Evolutionary conservation across 2,113 vertebrate genomes (phyloP).

Genomic region (Deroptyus accipitrinus): DNA sequence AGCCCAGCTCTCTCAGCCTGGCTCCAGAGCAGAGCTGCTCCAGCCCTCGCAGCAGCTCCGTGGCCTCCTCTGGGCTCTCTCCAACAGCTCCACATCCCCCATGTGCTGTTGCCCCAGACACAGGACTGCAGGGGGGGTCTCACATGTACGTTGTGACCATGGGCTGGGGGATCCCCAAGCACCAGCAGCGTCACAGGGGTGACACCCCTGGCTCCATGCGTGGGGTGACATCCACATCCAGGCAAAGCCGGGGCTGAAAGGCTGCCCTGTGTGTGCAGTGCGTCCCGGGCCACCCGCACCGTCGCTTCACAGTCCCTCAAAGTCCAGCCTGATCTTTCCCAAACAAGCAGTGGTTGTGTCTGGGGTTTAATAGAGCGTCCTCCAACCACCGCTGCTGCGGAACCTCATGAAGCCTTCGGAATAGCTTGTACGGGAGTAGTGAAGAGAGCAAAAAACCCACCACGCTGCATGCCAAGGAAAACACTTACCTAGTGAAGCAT

Average conservation of each 20-base stretch:
- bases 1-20: too few species aligned
- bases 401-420: slow-evolving; percentile 40
- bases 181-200: neutral
- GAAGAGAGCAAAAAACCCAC: neutral
- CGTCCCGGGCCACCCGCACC: neutral
- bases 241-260: neutral
- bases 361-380: slow-evolving; percentile 22
- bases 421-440: neutral
- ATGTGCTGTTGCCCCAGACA: neutral
- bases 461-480: neutral
- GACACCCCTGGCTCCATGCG: neutral
- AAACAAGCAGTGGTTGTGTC: slow-evolving; percentile 54
- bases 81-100: neutral
- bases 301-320: neutral
- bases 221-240: neutral
- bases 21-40: neutral
- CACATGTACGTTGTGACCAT: neutral
- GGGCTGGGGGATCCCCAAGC: neutral
- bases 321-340: neutral
- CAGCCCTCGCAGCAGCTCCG: neutral
- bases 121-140: neutral
- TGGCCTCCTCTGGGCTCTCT: neutral
- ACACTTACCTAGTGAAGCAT: slow-evolving; percentile 53
- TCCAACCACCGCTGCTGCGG: slow-evolving; percentile 32
- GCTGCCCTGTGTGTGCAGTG: neutral